Conservation (phyloP, 2,888 invertebrate genomes). For the Drosophila meridiana region DNA sequence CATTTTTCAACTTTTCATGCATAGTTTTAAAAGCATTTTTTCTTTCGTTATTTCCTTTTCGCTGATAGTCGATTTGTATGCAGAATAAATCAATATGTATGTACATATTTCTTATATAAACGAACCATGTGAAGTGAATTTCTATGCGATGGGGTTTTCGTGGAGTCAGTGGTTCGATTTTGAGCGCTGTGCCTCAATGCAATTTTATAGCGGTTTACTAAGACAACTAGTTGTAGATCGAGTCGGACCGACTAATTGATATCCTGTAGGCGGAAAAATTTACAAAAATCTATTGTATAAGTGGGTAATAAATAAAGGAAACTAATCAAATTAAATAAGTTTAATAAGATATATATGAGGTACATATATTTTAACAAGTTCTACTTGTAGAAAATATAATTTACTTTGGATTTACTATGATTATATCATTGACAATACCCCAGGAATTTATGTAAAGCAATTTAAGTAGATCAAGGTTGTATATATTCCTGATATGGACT, state of each 20-base stretch:
- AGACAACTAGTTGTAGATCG: not conserved
- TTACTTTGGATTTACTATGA: too few species aligned
- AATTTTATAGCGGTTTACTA: constrained; percentile 38
- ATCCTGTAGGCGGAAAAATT: not conserved
- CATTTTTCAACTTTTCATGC: constrained; percentile 6
- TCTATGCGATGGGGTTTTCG: constrained; percentile 2
- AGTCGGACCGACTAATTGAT: constrained; percentile 3
- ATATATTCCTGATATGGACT: too few species aligned
- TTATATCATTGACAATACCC: too few species aligned
- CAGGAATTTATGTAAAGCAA: too few species aligned
- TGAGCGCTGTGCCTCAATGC: constrained; percentile 32
- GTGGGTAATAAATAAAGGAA: not conserved
- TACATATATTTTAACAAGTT: not conserved
- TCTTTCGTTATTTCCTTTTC: constrained; percentile 1
- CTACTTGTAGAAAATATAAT: not conserved
- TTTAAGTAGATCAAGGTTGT: too few species aligned
- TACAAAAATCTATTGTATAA: not conserved
- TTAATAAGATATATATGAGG: not conserved
- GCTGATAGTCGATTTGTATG: constrained; percentile 74
- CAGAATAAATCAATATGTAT: constrained; percentile 63
- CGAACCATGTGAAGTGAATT: constrained; percentile 16
- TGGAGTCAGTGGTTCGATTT: constrained; percentile 12
- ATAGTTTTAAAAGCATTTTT: constrained; percentile 16
- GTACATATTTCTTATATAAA: constrained; percentile 12
- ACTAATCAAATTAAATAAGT: not conserved